Evolutionary conservation across 2,888 invertebrate species (phyloP).

Genomic region (Lithophane semibrunnea): DNA sequence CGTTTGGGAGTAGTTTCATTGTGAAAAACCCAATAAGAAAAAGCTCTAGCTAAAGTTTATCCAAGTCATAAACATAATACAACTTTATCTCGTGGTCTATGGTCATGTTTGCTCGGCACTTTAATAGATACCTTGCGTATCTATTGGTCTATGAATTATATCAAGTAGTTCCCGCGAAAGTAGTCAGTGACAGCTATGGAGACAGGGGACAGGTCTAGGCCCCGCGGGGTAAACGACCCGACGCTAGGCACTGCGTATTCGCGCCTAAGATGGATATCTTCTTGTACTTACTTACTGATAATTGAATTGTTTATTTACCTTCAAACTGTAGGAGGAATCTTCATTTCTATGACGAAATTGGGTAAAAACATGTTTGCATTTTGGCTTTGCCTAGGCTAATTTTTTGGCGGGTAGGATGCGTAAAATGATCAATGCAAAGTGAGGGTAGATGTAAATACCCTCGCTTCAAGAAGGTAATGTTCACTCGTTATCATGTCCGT

Average conservation of each 20-base stretch:
- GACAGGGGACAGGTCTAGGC: constrained; percentile 49
- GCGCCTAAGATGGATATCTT: constrained; percentile 22
- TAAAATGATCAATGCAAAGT: neutral
- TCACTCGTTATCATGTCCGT: neutral
- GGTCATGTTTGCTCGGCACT: neutral
- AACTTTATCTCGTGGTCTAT: neutral
- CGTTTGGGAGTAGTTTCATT: too few species aligned
- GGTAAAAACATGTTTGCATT: neutral
- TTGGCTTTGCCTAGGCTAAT: neutral
- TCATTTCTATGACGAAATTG: neutral
- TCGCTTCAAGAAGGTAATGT: neutral
- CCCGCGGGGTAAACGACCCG: constrained; percentile 54
- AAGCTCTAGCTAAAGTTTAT: neutral
- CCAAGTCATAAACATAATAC: neutral
- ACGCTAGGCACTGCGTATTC: constrained; percentile 29
- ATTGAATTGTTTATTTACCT: constrained; percentile 10
- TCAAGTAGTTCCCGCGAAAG: constrained; percentile 47
- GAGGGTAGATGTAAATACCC: neutral
- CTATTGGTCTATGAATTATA: constrained; percentile 42
- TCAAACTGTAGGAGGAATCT: neutral
- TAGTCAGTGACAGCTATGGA: constrained; percentile 39
- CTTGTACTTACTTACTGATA: constrained; percentile 9
- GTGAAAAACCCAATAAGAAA: neutral
- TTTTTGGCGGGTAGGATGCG: neutral
- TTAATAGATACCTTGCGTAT: constrained; percentile 14